Evolutionary conservation across 2,888 invertebrate species (phyloP).

Genomic region (Clostera curtula): DNA sequence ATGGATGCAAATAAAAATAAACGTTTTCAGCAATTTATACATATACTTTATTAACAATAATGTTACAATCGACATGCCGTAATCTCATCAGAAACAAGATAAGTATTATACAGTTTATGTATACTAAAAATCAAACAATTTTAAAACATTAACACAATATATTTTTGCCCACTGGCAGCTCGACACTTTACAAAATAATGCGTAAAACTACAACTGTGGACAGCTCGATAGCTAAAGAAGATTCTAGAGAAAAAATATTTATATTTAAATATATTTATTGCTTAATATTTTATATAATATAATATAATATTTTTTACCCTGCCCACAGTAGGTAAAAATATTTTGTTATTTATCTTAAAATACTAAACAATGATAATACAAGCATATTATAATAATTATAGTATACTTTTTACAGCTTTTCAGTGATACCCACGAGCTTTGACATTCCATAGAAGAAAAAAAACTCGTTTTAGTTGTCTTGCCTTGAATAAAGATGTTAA

Average conservation of each 20-base stretch:
- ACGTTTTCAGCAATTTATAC: constrained; percentile 59
- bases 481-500: no score
- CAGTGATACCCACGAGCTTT: no score
- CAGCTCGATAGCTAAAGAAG: constrained; percentile 14
- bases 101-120: constrained; percentile 57
- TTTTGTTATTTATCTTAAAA: no score
- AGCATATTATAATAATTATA: constrained; percentile 39
- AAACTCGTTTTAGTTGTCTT: no score
- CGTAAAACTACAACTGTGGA: constrained; percentile 28
- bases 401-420: constrained; percentile 47
- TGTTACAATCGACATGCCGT: constrained; percentile 70
- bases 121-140: constrained; percentile 45
- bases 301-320: no score
- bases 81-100: constrained; percentile 60
- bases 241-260: constrained; percentile 5
- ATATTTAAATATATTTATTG: no score
- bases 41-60: constrained; percentile 73
- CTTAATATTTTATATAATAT: no score
- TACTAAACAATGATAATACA: constrained; percentile 39
- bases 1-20: constrained; percentile 26
- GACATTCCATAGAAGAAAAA: no score
- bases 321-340: constrained; percentile 26
- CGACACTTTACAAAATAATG: constrained; percentile 40
- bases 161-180: constrained; percentile 35
- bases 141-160: constrained; percentile 42